Base-by-base conservation (phyloP, 2,888 invertebrate species). In the Crepidodera aurea region DNA sequence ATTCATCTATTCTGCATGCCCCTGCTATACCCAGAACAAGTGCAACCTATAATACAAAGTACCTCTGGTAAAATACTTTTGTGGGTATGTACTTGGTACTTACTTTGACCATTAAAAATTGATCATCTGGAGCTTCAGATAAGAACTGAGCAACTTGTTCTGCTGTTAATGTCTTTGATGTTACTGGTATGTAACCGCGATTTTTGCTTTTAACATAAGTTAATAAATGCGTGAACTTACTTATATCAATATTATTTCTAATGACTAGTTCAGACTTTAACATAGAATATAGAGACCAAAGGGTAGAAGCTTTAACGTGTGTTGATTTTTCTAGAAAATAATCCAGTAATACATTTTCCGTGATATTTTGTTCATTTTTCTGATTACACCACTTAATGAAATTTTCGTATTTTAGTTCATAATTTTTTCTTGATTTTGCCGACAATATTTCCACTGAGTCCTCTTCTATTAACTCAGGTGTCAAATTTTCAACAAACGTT, bases 251-350 rank as follows among this genome's bases (percentile, higher is more conserved):
- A 8, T 57, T 18, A 62, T 62, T 34, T 37, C 54, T 44, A n/a
- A 40, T 27, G 10, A 42, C 25, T 15, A 53, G 32, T 39, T 16
- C 42, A 19, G 58, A 39, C 50, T 50, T 58, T 39, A 62, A 15
- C 62, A 62, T 48, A 16, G 40, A 62, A 54, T 62, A 62, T 27
- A 40, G 22, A 16, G 62, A 46, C 40, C 53, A 51, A 27, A 51
- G 42, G 0, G 62, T 51, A 51, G 51, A 57, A 15, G 57, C 12
- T 25, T 39, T 51, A 56, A 32, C 27, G 13, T 27, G 13, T 51
- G 57, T 51, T 4, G 51, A 53, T 42, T 53, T 57, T 27, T 51
- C 51, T 5, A 51, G 7, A 39, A 62, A 57, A 51, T 57, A 55
- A n/a, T 12, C 37, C 42, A 57, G 13, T 7, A 57, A 19, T 27